Base-by-base conservation (phyloP, 2,113 vertebrate genomes). In the Phrynosoma blainvillii region DNA sequence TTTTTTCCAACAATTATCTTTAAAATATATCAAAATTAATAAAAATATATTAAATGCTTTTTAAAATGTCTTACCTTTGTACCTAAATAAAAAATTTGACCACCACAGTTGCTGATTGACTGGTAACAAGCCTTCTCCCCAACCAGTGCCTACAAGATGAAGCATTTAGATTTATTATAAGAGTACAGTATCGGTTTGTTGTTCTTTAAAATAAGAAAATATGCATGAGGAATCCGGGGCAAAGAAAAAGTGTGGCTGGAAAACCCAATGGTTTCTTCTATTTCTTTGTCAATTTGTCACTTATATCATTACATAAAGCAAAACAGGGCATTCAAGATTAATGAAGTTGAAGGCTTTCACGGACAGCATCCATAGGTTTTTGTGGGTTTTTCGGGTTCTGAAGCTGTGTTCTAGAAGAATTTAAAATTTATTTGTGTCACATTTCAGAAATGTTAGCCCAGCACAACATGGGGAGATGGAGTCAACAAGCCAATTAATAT, bases 51-150 rank as follows among this genome's bases (percentile, higher is more conserved):
- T 27, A 52, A 82, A 3, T 8, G 20, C 12, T 71, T 68, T 16
- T 27, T 30, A 71, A 30, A 71, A 30, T 30, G 14, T 5, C 86
- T 92, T 97, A 99, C 99, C 97, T 99, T 99, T 13, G 98, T 99
- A 89, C 99, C 99, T 91, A 99, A 96, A 93, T 98, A 99, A 91
- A 99, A 97, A 62, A 99, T 97, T 94, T 99, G 98, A 52, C 98
- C 98, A n/a, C 97, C 97, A 47, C 97, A 98, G 95, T 98, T 98
- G 75, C 98, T 98, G 83, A 99, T 98, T 5, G 99, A 99, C 92
- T 99, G 98, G 77, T 99, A 99, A 87, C 99, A 99, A 87, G 99
- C 98, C 90, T 98, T 99, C 89, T 99, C 99, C 93, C 98, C 99
- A 32, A 99, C 99, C 86, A 99, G 83, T 25, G 99, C 99, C 99